A percentile compares a stretch with the other conserved stretches of the same genome.
Evolutionary conservation across 2,888 invertebrate genomes (phyloP).

Genomic region (Philonicus albiceps): DNA sequence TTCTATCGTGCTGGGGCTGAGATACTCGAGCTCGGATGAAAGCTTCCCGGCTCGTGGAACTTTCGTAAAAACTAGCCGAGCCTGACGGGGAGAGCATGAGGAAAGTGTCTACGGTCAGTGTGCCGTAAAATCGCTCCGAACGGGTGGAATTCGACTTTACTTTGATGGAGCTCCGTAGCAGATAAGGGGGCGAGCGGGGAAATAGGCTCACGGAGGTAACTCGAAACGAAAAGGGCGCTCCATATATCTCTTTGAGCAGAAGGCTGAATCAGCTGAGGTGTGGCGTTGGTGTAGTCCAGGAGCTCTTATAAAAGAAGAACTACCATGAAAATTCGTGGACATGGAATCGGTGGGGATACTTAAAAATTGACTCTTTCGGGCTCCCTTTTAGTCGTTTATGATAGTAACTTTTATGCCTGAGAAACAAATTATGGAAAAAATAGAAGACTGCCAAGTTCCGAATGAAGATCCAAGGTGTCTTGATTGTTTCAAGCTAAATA

Average conservation of each 20-base stretch:
- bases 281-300: neutral
- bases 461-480: too few relatives aligned
- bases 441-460: too few relatives aligned
- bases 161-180: neutral
- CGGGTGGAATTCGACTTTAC: neutral
- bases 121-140: neutral
- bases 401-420: too few relatives aligned
- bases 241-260: too few relatives aligned
- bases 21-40: neutral
- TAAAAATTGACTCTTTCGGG: too few relatives aligned
- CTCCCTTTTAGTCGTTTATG: too few relatives aligned
- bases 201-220: neutral
- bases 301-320: neutral
- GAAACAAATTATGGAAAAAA: too few relatives aligned
- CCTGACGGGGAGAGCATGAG: neutral
- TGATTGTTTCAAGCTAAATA: too few relatives aligned
- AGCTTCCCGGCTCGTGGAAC: neutral
- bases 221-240: too few relatives aligned
- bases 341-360: too few relatives aligned
- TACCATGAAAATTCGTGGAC: neutral
- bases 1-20: neutral
- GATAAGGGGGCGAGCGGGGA: neutral
- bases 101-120: neutral
- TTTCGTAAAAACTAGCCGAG: neutral
- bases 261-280: neutral